Evolutionary conservation across 2,113 vertebrate genomes (phyloP), one percentile per base, ranked within the genome.

Genomic region (Tympanuchus pallidicinctus): DNA sequence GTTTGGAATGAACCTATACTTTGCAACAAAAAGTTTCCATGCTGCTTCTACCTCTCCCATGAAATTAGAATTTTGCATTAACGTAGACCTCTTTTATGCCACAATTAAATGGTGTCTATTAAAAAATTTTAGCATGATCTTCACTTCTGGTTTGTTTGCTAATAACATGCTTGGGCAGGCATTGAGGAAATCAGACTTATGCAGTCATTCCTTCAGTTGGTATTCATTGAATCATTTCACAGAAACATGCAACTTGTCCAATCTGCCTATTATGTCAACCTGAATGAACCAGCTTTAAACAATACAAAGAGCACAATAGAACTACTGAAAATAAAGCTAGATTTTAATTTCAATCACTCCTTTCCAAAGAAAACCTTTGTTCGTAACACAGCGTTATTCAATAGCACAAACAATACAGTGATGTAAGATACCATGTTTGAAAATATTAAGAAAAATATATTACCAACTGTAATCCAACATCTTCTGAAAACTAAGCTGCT

Each of bases 341-440:
- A 86, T 91, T 94, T 92, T 88, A 22, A 92, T 92, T 70, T 90
- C 45, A 85, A 21, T 80, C 42, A 66, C 80, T 92, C 27, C 36
- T 82, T 89, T 73, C 57, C 54, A 79, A 94, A 91, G 34, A 32
- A 50, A 65, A 82, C 20, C 0, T 0, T 38, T 84, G 56, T 77
- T 88, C 70, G 69, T 8, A 0, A 84, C 81, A 77, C n/a, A 64
- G 25, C 65, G 52, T 88, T 61, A 90, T 66, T 89, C 83, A 91
- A 64, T 4, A 90, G 50, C 42, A 83, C 28, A 54, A 86, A 86
- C 75, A 90, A 86, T 57, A 60, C 54, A 20, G 43, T 73, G 79
- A 90, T 4, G 12, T 76, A 77, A 89, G 67, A 92, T 32, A 54
- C 38, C 43, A 13, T 30, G 54, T 81, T 82, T 40, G 30, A 79